These are phyloP conservation scores for Teleopsis dalmanni DNA, from an alignment of 1,140 invertebrate species.

Conservation along the genomic window DNA sequence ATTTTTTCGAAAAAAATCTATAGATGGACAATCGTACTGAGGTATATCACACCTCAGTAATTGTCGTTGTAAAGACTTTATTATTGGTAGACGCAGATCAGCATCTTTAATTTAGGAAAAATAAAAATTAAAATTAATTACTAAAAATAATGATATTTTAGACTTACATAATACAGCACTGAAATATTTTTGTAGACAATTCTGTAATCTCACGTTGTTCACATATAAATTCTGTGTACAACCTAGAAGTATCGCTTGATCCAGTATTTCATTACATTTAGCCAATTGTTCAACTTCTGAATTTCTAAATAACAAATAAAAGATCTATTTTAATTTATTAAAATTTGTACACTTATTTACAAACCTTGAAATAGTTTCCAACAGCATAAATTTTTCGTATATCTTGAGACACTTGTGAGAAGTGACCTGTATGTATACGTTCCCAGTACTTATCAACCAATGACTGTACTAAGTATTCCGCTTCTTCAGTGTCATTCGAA, in stretches of 20 bases:
- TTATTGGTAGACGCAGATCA: conserved; percentile 15
- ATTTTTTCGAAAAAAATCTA: conserved; percentile 18
- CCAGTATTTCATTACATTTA: conserved; percentile 26
- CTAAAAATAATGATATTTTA: too few relatives aligned
- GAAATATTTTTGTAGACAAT: conserved; percentile 19
- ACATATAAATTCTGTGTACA: conserved; percentile 33
- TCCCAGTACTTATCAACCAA: conserved; percentile 72
- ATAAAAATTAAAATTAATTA: neutral
- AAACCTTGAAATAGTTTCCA: conserved; percentile 54
- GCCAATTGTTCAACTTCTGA: conserved; percentile 25
- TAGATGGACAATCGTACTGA: conserved; percentile 23
- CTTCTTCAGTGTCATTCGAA: conserved; percentile 19
- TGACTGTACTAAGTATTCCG: conserved; percentile 46
- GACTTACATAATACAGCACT: conserved; percentile 15
- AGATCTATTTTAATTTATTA: conserved; percentile 23
- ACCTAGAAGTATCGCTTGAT: conserved; percentile 33
- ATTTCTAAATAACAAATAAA: conserved; percentile 23
- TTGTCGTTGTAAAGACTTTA: conserved; percentile 13
- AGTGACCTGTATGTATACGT: conserved; percentile 74
- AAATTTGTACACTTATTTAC: neutral
- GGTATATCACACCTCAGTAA: conserved; percentile 26
- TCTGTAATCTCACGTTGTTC: conserved; percentile 21
- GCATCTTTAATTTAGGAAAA: neutral
- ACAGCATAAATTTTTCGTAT: conserved; percentile 57
- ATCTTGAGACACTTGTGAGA: conserved; percentile 63